A percentile compares a stretch with the other conserved stretches of the same genome.
Conservation (phyloP, 2,113 vertebrate genomes). For the Abramis brama region DNA sequence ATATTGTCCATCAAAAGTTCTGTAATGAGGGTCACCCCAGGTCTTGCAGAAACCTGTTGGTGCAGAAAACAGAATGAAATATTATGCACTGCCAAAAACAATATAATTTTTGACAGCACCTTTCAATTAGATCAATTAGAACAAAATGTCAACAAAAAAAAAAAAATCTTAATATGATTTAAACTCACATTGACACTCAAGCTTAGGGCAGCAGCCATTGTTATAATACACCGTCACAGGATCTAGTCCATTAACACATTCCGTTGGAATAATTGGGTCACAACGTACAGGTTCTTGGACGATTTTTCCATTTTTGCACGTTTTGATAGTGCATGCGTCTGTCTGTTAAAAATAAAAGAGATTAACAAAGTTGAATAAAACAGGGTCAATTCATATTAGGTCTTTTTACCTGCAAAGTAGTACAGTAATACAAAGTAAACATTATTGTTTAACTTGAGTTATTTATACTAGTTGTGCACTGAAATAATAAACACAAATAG, state of each 20-base stretch:
- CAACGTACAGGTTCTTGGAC: slow-evolving; percentile 60
- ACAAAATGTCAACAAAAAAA: neutral
- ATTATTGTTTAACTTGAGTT: too few species aligned
- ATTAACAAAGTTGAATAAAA: neutral
- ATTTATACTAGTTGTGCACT: too few species aligned
- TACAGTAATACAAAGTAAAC: too few species aligned
- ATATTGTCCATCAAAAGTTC: slow-evolving; percentile 89
- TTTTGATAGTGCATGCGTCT: slow-evolving; percentile 74
- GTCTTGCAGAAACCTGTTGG: slow-evolving; percentile 76
- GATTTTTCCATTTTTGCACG: slow-evolving; percentile 73
- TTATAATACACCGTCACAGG: slow-evolving; percentile 68
- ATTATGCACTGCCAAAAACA: slow-evolving; percentile 20
- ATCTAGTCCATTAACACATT: slow-evolving; percentile 76
- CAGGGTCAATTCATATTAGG: neutral
- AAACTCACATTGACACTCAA: slow-evolving; percentile 88
- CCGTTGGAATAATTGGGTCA: slow-evolving; percentile 31
- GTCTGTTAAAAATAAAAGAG: slow-evolving; percentile 77
- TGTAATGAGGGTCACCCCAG: slow-evolving; percentile 90
- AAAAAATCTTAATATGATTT: neutral
- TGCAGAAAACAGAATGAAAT: neutral
- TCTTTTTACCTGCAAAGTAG: too few species aligned
- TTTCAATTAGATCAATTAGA: too few species aligned
- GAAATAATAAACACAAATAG: too few species aligned
- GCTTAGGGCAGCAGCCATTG: slow-evolving; percentile 82
- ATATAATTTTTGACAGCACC: neutral